A percentile compares a stretch with the other conserved stretches of the same genome.
Conservation (phyloP, 2,113 vertebrate species). For the Mirounga angustirostris region DNA sequence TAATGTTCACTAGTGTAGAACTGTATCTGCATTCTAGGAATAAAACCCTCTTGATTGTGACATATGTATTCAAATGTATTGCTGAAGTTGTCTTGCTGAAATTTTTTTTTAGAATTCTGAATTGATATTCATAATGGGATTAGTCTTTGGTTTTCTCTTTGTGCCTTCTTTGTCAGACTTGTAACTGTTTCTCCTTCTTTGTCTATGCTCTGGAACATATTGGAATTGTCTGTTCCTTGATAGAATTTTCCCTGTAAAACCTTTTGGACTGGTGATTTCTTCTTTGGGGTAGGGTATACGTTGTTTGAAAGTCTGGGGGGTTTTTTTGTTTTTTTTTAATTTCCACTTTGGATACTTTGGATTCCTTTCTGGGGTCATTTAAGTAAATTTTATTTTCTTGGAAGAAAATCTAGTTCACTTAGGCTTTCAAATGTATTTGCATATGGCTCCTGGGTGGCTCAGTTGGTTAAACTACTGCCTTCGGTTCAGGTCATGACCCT, state of each 20-base stretch:
- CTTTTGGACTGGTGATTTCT: neutral
- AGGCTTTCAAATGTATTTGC: constrained; percentile 1
- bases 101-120: neutral
- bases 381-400: constrained; percentile 28
- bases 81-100: neutral
- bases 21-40: neutral
- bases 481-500: too few species aligned
- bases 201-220: neutral
- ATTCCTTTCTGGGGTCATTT: neutral
- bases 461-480: too few species aligned
- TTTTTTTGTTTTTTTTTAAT: neutral
- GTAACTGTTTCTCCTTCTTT: neutral
- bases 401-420: constrained; percentile 33
- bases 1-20: neutral
- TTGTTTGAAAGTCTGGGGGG: neutral
- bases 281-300: neutral
- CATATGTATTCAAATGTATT: neutral
- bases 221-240: neutral
- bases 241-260: neutral
- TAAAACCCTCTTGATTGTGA: neutral
- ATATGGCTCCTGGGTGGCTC: neutral
- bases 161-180: neutral
- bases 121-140: neutral
- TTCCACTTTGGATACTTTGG: neutral
- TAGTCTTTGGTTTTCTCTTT: neutral